Conservation (phyloP, 23 tunicate species). For the Oikopleura dioica region DNA sequence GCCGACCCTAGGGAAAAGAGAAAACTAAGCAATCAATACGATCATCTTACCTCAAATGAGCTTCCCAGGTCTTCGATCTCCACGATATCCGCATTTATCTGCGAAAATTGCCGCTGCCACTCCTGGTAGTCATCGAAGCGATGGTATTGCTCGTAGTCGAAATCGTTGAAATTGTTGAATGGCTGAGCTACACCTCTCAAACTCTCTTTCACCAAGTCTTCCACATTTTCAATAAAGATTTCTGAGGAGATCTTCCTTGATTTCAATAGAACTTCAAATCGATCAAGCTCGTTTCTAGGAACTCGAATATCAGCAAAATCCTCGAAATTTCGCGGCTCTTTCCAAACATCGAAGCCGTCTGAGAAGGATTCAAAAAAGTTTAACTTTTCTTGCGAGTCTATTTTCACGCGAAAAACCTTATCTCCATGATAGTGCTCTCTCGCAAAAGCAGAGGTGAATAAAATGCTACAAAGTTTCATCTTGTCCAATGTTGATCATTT, state of each 20-base stretch:
- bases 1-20: too few relatives aligned
- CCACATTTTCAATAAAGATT: not conserved
- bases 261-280: not conserved
- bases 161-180: too few relatives aligned
- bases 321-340: not conserved
- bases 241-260: not conserved
- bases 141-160: conserved; percentile 57
- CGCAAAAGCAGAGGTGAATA: not conserved
- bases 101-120: conserved; percentile 33
- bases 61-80: conserved; percentile 16
- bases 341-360: not conserved
- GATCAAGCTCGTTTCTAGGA: not conserved
- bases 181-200: too few relatives aligned
- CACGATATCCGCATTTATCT: conserved; percentile 19
- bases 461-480: not conserved
- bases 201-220: too few relatives aligned
- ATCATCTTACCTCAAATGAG: too few relatives aligned
- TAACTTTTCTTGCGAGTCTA: not conserved
- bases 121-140: conserved; percentile 39
- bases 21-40: too few relatives aligned
- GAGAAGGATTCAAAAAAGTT: not conserved
- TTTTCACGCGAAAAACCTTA: not conserved
- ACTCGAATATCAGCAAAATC: not conserved
- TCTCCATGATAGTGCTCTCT: not conserved
- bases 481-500: not conserved